These are phyloP conservation scores for Trissolcus basalis DNA, from an alignment of 1,140 invertebrate genomes.

Conservation along the genomic window DNA sequence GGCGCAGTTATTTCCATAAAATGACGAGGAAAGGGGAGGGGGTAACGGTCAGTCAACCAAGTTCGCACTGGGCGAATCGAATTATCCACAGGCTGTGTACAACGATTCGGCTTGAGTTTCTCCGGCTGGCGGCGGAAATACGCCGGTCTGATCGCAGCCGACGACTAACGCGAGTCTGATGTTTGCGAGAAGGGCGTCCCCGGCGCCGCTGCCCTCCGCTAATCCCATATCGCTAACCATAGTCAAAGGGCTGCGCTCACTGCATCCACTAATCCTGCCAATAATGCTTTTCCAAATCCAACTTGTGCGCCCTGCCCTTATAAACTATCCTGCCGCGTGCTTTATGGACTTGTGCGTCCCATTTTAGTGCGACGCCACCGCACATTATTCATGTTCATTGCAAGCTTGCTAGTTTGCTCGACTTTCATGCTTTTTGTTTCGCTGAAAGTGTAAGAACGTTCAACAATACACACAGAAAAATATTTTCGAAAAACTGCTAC, in stretches of 20 bases:
- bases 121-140: constrained; percentile 64
- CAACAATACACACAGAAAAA: too few relatives aligned
- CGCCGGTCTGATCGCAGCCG: constrained; percentile 59
- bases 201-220: constrained; percentile 48
- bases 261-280: constrained; percentile 64
- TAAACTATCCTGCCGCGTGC: constrained; percentile 24
- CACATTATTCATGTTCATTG: constrained; percentile 42
- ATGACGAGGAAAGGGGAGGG: constrained; percentile 34
- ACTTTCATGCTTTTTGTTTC: too few relatives aligned
- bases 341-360: constrained; percentile 52
- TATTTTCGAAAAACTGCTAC: too few relatives aligned
- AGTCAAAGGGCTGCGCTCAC: constrained; percentile 67
- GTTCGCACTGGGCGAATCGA: constrained; percentile 54
- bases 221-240: constrained; percentile 65
- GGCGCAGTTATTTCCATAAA: constrained; percentile 39
- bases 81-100: constrained; percentile 63
- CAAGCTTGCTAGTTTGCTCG: too few relatives aligned
- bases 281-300: constrained; percentile 66
- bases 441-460: too few relatives aligned
- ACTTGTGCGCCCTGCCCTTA: constrained; percentile 22
- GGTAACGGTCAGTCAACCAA: constrained; percentile 44
- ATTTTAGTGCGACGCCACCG: constrained; percentile 30
- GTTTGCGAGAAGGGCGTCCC: constrained; percentile 63
- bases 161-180: constrained; percentile 66
- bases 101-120: constrained; percentile 57